Conservation (phyloP, 2,797 vertebrate genomes). For the Pyrocephalus nanus region DNA sequence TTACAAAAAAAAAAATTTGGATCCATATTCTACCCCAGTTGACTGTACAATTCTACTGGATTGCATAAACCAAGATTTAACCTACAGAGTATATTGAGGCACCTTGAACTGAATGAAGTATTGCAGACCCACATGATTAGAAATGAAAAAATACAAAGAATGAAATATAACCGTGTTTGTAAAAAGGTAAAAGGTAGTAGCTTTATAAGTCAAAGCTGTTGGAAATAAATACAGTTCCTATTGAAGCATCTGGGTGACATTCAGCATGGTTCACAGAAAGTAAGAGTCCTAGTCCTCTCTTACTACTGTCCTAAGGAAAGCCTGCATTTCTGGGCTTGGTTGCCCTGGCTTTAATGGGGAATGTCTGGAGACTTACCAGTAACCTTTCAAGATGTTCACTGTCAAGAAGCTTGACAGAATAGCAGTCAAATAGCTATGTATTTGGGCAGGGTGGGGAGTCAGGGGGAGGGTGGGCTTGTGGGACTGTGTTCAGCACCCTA, state of each 20-base stretch:
- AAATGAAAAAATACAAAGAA: not conserved
- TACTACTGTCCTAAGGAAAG: not conserved
- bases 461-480: no score
- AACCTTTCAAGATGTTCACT: not conserved
- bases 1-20: not conserved
- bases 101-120: not conserved
- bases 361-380: not conserved
- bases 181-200: not conserved
- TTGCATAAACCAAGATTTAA: not conserved
- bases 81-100: not conserved
- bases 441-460: fast-evolving
- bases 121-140: not conserved
- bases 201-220: not conserved
- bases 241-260: not conserved
- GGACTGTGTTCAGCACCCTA: not conserved
- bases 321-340: not conserved
- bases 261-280: not conserved
- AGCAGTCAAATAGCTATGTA: not conserved
- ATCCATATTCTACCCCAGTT: not conserved
- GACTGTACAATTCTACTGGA: not conserved
- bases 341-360: not conserved
- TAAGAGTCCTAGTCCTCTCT: not conserved
- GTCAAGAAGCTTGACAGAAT: not conserved
- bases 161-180: not conserved
- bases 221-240: not conserved